These are phyloP conservation scores for Poeciliopsis infans DNA, from an alignment of 2,797 vertebrate species.

Conservation along the genomic window DNA sequence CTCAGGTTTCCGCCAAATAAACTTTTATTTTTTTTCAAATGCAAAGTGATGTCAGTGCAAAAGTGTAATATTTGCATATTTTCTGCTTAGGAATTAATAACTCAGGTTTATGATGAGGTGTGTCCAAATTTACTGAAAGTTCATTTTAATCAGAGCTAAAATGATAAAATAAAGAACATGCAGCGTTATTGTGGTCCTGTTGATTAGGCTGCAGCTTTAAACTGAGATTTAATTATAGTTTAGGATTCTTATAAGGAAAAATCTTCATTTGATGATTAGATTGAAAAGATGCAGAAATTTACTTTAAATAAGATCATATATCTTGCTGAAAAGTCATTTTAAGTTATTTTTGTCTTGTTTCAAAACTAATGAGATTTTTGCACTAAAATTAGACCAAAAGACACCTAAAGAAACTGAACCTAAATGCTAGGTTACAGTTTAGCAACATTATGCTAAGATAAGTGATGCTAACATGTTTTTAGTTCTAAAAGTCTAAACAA, in stretches of 20 bases:
- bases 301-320: too few relatives aligned
- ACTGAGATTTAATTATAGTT: neutral
- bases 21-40: conserved; percentile 1
- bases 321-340: too few relatives aligned
- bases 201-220: neutral
- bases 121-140: neutral
- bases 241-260: neutral
- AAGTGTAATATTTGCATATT: neutral
- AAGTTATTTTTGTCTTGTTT: too few relatives aligned
- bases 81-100: neutral
- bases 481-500: neutral
- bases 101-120: neutral
- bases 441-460: neutral
- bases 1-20: neutral
- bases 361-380: too few relatives aligned
- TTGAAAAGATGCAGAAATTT: neutral
- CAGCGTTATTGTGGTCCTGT: neutral
- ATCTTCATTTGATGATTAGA: neutral
- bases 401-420: too few relatives aligned
- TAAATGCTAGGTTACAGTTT: neutral
- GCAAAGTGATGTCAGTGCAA: neutral
- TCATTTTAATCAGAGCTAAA: neutral
- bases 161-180: neutral
- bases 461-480: neutral
- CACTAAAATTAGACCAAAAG: too few relatives aligned